Percentiles rank a stretch among this genome's conserved stretches.
Evolutionary conservation across 2,888 invertebrate species (phyloP).

Genomic region (Euplexia lucipara): DNA sequence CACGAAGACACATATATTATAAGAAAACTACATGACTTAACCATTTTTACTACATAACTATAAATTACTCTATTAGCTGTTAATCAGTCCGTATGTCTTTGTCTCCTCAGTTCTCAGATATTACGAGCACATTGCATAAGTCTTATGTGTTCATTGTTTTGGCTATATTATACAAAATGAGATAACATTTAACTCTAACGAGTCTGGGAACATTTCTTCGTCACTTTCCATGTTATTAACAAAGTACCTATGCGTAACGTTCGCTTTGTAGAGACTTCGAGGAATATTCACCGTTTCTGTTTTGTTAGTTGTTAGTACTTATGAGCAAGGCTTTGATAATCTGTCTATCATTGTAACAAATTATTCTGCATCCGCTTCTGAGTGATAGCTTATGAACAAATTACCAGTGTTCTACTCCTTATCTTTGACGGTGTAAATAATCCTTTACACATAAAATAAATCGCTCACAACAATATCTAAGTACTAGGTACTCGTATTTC

Average conservation of each 20-base stretch:
- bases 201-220: conserved; percentile 83
- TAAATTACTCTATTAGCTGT: conserved; percentile 52
- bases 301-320: conserved; percentile 27
- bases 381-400: conserved; percentile 49
- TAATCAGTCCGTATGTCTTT: conserved; percentile 55
- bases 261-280: conserved; percentile 34
- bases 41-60: conserved; percentile 42
- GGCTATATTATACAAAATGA: conserved; percentile 81
- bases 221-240: conserved; percentile 76
- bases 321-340: conserved; percentile 37
- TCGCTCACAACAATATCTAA: conserved; percentile 13
- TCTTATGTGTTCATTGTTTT: conserved; percentile 80
- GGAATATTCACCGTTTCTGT: conserved; percentile 36
- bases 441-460: conserved; percentile 14
- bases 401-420: conserved; percentile 7
- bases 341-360: conserved; percentile 25
- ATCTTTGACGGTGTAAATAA: conserved; percentile 7
- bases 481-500: not conserved
- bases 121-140: conserved; percentile 67
- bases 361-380: conserved; percentile 48
- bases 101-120: conserved; percentile 69
- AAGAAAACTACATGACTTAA: conserved; percentile 49
- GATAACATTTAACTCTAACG: conserved; percentile 82
- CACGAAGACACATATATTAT: conserved; percentile 34
- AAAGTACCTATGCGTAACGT: conserved; percentile 45